Evolutionary conservation across 2,888 invertebrate genomes (phyloP).

Genomic region (Isotomurus palustris): DNA sequence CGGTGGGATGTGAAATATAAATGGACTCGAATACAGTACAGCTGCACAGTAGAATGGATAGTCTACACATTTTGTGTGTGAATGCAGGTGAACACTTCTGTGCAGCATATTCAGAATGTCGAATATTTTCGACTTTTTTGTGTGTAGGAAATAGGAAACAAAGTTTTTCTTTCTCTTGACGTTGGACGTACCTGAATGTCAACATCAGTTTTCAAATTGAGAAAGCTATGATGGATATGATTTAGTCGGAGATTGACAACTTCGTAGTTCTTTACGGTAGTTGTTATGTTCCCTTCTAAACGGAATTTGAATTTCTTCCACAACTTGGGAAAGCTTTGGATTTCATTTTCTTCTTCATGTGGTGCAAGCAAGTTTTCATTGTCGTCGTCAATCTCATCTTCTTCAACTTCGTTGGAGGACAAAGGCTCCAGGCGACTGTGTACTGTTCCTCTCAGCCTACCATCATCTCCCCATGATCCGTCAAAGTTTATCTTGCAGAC

Average conservation of each 20-base stretch:
- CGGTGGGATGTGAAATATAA: too few relatives aligned
- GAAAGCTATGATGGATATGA: slow-evolving; percentile 35
- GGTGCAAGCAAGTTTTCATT: slow-evolving; percentile 39
- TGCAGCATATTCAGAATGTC: too few relatives aligned
- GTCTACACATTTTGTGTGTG: too few relatives aligned
- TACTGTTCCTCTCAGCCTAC: slow-evolving; percentile 39
- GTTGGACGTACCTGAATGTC: slow-evolving; percentile 44
- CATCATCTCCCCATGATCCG: slow-evolving; percentile 37
- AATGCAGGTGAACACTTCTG: too few relatives aligned
- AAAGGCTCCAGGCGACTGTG: slow-evolving; percentile 28
- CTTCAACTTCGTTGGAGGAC: slow-evolving; percentile 42
- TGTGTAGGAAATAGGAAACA: too few relatives aligned
- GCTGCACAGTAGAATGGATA: too few relatives aligned
- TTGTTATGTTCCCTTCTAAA: slow-evolving; percentile 24
- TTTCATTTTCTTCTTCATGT: slow-evolving; percentile 4
- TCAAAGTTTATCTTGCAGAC: slow-evolving; percentile 38
- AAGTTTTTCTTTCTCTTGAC: too few relatives aligned
- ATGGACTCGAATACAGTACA: too few relatives aligned
- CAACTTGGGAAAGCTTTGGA: slow-evolving; percentile 3
- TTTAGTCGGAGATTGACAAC: slow-evolving; percentile 28
- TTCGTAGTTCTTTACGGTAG: slow-evolving; percentile 21
- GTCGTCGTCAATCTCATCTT: slow-evolving; percentile 50
- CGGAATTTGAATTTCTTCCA: slow-evolving; percentile 25
- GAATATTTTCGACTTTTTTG: too few relatives aligned
- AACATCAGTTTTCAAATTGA: slow-evolving; percentile 43